Evolutionary conservation across 2,888 invertebrate species (phyloP).

Genomic region (Spisula subtruncata): DNA sequence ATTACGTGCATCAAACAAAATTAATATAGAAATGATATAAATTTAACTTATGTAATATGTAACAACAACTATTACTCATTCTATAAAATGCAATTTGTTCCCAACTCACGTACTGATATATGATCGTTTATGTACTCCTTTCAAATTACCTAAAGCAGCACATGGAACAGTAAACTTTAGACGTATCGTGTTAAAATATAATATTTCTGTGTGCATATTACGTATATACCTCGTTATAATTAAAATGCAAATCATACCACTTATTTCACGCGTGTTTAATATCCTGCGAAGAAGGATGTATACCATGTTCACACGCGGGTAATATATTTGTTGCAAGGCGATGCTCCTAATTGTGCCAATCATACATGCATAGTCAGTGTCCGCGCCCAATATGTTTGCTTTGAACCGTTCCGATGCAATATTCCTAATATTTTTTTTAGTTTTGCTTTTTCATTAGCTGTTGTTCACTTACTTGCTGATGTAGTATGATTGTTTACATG

Average conservation of each 20-base stretch:
- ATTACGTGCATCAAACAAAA: not conserved
- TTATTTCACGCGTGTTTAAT: not conserved
- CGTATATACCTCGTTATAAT: not conserved
- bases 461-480: too few species aligned
- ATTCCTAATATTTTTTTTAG: too few species aligned
- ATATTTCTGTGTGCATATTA: not conserved
- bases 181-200: not conserved
- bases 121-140: not conserved
- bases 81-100: not conserved
- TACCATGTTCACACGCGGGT: too few species aligned
- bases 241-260: slow-evolving; percentile 2
- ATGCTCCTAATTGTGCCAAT: too few species aligned
- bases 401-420: too few species aligned
- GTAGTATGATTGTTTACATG: too few species aligned
- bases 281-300: too few species aligned
- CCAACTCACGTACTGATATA: not conserved
- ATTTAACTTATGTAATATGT: not conserved
- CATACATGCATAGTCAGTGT: too few species aligned
- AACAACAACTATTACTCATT: not conserved
- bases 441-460: too few species aligned
- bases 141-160: not conserved
- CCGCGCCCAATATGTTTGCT: too few species aligned
- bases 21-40: not conserved
- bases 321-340: too few species aligned
- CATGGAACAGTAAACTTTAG: not conserved